Conservation (phyloP, 2,888 invertebrate genomes). For the Drosophila koepferae region DNA sequence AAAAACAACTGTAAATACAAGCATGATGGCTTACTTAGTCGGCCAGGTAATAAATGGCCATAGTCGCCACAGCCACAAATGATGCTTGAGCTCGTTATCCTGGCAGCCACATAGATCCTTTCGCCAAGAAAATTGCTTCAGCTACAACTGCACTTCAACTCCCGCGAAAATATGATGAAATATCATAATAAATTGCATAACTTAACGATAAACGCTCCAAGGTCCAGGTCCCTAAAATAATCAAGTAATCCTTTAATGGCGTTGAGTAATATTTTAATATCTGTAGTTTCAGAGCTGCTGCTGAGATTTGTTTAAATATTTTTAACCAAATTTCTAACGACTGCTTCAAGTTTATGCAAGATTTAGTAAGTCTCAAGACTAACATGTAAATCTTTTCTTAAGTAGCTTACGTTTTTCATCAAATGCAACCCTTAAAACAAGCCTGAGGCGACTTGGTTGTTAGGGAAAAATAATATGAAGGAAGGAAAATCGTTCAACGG, state of each 20-base stretch:
- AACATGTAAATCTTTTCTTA: not conserved
- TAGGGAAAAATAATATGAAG: not conserved
- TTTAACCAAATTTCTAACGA: not conserved
- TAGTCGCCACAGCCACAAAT: slow-evolving; percentile 58
- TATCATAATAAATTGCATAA: slow-evolving; percentile 45
- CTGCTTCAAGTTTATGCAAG: not conserved
- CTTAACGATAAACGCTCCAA: slow-evolving; percentile 18
- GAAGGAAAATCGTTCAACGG: not conserved
- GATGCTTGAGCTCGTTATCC: slow-evolving; percentile 57
- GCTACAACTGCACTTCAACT: slow-evolving; percentile 13
- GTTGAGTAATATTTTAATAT: not conserved
- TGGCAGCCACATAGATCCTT: slow-evolving; percentile 33
- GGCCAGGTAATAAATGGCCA: slow-evolving; percentile 73
- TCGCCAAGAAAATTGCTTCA: slow-evolving; percentile 36
- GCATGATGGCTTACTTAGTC: slow-evolving; percentile 76
- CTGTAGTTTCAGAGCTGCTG: no score
- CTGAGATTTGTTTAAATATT: not conserved
- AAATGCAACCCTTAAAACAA: not conserved
- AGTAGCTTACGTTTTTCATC: not conserved
- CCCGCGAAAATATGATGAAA: slow-evolving; percentile 23
- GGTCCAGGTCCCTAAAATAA: not conserved
- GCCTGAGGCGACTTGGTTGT: not conserved
- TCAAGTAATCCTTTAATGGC: not conserved
- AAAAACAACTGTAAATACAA: slow-evolving; percentile 75
- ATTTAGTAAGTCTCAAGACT: not conserved